Evolutionary conservation across 2,888 invertebrate species (phyloP).

Genomic region (Cantharis flavilabris): DNA sequence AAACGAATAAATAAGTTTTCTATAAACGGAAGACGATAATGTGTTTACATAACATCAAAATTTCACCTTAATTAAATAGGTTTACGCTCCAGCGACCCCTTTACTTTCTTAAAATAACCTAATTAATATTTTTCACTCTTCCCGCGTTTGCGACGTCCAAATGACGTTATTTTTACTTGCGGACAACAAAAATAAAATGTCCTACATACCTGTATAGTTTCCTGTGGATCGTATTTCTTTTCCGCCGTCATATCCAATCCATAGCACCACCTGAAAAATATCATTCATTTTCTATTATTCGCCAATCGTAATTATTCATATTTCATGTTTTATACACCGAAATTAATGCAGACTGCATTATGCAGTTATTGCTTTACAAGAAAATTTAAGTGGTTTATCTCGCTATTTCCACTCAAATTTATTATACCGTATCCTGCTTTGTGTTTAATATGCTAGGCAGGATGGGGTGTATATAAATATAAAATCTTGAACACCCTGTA

Average conservation of each 20-base stretch:
- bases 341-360: neutral
- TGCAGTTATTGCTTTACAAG: neutral
- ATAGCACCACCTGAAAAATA: constrained; percentile 21
- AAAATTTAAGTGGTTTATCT: neutral
- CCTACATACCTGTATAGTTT: constrained; percentile 47
- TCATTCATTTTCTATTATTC: neutral
- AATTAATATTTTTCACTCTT: neutral
- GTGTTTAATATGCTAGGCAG: neutral
- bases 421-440: neutral
- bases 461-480: neutral
- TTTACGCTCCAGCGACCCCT: neutral
- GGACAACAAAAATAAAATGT: neutral
- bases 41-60: neutral
- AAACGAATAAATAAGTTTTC: neutral
- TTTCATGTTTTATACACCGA: neutral
- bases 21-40: neutral
- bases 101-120: neutral
- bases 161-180: neutral
- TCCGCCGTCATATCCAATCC: constrained; percentile 38
- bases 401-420: neutral
- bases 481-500: neutral
- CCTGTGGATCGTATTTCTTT: constrained; percentile 46
- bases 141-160: neutral
- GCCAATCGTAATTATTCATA: neutral
- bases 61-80: neutral